A percentile compares a stretch with the other conserved stretches of the same genome.
Conservation (phyloP, 2,113 vertebrate genomes). For the Glaucidium brasilianum region DNA sequence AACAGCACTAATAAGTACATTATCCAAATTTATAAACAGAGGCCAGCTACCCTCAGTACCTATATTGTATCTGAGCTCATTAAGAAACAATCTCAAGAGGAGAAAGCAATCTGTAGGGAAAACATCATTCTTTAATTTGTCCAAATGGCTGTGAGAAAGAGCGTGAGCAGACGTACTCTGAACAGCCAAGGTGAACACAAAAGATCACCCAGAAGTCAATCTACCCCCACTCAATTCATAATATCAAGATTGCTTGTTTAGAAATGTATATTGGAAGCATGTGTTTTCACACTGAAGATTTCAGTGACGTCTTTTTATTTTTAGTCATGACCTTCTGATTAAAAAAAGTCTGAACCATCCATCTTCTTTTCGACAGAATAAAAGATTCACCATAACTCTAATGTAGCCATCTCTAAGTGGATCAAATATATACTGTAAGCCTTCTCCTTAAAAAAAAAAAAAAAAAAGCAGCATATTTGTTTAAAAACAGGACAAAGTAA, state of each 20-base stretch:
- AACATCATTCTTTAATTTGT: background rate
- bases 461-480: too few species aligned
- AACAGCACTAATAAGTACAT: background rate
- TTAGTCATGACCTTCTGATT: background rate
- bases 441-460: background rate
- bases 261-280: accelerated
- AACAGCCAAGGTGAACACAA: too few species aligned
- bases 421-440: background rate
- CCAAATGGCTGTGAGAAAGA: background rate
- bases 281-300: background rate
- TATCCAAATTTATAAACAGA: background rate
- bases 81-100: background rate
- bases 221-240: too few species aligned
- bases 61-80: background rate
- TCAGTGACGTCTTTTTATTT: background rate
- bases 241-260: background rate
- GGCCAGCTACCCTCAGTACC: background rate
- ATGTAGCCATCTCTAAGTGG: accelerated
- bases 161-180: background rate
- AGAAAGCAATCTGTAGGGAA: background rate
- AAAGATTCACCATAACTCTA: background rate
- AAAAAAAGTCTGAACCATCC: background rate
- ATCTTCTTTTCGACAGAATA: background rate
- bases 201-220: background rate
- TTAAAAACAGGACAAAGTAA: background rate